These are phyloP conservation scores for Enteromius treurensis DNA, from an alignment of 2,797 vertebrate genomes.

Conservation along the genomic window DNA sequence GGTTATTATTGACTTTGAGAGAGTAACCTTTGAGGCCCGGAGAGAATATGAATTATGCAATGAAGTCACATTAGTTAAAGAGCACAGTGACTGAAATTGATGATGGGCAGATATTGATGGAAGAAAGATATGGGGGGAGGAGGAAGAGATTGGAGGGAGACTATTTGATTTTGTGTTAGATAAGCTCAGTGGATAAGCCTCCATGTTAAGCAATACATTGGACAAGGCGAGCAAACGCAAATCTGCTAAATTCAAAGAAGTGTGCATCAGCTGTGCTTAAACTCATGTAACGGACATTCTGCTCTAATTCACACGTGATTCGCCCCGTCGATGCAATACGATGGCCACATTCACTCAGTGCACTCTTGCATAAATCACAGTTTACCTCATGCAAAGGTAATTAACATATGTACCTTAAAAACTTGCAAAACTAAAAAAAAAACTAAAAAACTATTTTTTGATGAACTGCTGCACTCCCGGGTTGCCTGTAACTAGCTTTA, in stretches of 20 bases:
- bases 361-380: conserved; percentile 15
- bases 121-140: conserved; percentile 33
- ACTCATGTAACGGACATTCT: conserved; percentile 39
- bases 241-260: conserved; percentile 23
- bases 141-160: conserved; percentile 10
- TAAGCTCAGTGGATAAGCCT: conserved; percentile 20
- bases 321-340: background rate
- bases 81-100: conserved; percentile 55
- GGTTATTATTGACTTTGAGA: conserved; percentile 59
- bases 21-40: conserved; percentile 59
- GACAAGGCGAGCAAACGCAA: conserved; percentile 30
- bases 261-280: conserved; percentile 44
- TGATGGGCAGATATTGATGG: conserved; percentile 59
- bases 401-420: background rate
- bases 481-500: background rate
- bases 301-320: conserved; percentile 42
- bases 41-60: conserved; percentile 64
- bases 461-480: background rate
- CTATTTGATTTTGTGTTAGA: conserved; percentile 51
- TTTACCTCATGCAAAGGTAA: conserved; percentile 27
- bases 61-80: conserved; percentile 61
- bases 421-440: background rate
- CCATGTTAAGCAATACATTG: conserved; percentile 24
- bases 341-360: background rate
- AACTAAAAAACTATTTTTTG: no score